Percentiles rank a stretch among this genome's conserved stretches.
phyloP scores from a whole-genome alignment of 2,797 vertebrate genomes.

The Anomalospiza imberbis region DNA sequence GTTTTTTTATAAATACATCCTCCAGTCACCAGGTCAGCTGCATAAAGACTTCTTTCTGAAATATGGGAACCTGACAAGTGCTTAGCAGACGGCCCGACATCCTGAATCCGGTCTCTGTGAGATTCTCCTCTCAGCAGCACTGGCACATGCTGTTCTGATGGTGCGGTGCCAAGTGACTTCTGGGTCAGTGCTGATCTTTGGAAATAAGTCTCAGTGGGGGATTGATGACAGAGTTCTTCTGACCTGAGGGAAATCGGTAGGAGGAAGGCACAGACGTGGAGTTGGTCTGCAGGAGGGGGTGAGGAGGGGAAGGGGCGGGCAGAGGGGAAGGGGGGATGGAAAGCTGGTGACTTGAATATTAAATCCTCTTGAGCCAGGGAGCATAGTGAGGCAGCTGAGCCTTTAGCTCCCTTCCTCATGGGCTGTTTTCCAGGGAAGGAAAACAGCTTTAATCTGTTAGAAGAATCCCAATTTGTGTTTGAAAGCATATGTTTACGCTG shows the following conservation, averaged over 20 bases:
- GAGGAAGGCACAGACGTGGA: slow-evolving; percentile 20
- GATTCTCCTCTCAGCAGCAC: slow-evolving; percentile 39
- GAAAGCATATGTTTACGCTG: slow-evolving; percentile 42
- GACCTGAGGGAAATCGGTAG: slow-evolving; percentile 41
- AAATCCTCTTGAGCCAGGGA: slow-evolving; percentile 34
- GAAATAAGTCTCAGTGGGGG: slow-evolving; percentile 67
- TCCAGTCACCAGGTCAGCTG: background rate
- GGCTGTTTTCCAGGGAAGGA: slow-evolving; percentile 41
- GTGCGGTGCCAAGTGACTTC: slow-evolving; percentile 57
- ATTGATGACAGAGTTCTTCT: slow-evolving; percentile 65
- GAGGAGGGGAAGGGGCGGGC: background rate
- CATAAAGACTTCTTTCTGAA: slow-evolving; percentile 45
- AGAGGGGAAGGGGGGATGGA: background rate
- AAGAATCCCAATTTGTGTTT: slow-evolving; percentile 47
- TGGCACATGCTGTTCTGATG: slow-evolving; percentile 53
- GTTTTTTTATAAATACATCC: slow-evolving; percentile 30
- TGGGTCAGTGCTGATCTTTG: slow-evolving; percentile 70
- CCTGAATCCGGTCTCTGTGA: slow-evolving; percentile 52
- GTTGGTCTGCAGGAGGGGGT: background rate
- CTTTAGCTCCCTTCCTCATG: background rate
- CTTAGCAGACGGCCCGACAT: slow-evolving; percentile 55
- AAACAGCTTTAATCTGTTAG: slow-evolving; percentile 46
- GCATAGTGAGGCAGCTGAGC: background rate
- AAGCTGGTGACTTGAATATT: slow-evolving; percentile 3
- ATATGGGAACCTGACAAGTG: slow-evolving; percentile 54